A percentile compares a stretch with the other conserved stretches of the same genome.
phyloP scores from a whole-genome alignment of 2,888 invertebrate species.

The Drosophila tripunctata region DNA sequence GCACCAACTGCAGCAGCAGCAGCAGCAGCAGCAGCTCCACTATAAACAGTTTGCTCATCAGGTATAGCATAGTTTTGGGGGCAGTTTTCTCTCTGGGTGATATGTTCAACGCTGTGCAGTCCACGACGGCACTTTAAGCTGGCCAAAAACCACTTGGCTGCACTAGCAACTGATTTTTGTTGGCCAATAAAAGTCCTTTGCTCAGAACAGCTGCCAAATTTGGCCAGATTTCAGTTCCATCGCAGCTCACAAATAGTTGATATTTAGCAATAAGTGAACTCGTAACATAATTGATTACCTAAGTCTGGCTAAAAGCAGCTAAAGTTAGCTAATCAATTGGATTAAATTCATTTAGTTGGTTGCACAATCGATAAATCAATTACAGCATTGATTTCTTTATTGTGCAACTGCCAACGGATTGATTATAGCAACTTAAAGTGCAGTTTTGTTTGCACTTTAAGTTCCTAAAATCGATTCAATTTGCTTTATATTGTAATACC shows the following conservation, averaged over 20 bases:
- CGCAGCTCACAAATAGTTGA: slow-evolving; percentile 49
- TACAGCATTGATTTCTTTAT: slow-evolving; percentile 29
- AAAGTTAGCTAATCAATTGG: slow-evolving; percentile 37
- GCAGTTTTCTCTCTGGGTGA: slow-evolving; percentile 65
- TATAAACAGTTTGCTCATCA: slow-evolving; percentile 70
- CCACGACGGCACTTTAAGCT: slow-evolving; percentile 28
- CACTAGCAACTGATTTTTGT: slow-evolving; percentile 32
- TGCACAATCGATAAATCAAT: slow-evolving; percentile 41
- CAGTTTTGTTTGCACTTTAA: slow-evolving; percentile 18
- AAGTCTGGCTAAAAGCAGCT: slow-evolving; percentile 15
- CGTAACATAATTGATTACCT: slow-evolving; percentile 43
- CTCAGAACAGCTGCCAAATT: slow-evolving; percentile 24
- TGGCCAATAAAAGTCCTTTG: slow-evolving; percentile 10
- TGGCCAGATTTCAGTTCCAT: slow-evolving; percentile 32
- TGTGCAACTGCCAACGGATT: slow-evolving; percentile 25
- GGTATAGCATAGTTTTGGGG: slow-evolving; percentile 72
- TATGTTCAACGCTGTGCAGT: slow-evolving; percentile 49
- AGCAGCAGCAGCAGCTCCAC: slow-evolving; percentile 42
- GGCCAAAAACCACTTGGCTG: slow-evolving; percentile 4
- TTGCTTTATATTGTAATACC: slow-evolving; percentile 42
- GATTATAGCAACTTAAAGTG: slow-evolving; percentile 37
- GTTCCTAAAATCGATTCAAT: slow-evolving; percentile 17
- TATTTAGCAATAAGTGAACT: slow-evolving; percentile 54
- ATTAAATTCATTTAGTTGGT: slow-evolving; percentile 32
- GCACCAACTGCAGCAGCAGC: slow-evolving; percentile 41